Base-by-base conservation (phyloP, 2,888 invertebrate genomes). In the Beris chalybata region DNA sequence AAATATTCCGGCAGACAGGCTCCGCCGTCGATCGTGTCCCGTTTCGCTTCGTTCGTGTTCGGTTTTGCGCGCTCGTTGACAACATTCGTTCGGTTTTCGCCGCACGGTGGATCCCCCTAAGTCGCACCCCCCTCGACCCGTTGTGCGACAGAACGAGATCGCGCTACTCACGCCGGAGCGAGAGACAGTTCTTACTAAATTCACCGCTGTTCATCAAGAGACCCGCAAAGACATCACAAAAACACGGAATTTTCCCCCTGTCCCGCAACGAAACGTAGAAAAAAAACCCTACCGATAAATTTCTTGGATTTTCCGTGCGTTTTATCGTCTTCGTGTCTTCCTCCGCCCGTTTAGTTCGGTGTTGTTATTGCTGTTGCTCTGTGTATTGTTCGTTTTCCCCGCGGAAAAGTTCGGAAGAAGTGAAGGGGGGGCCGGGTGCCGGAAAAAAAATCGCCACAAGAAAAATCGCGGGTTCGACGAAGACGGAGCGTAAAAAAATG, bases 61-160 rank as follows among this genome's bases (percentile, higher is more conserved):
- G 12, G 32, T 15, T 61, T 32, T 15, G 61, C 32, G 48, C 59
- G 50, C 59, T 44, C 32, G 12, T 54, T 59, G 38, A 31, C 50
- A 32, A 48, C 38, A 7, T 47, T 48, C 50, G 48, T 48, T 13
- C 13, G 48, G 57, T 32, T 7, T 48, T 59, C 59, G 30, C 38
- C 13, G 48, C 50, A 43, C 38, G 38, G 38, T 38, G 43, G 9
- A 43, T 12, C 15, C 32, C 30, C 7, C 12, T n/a, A 13, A 32
- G 47, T 13, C 44, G 22, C 59, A 50, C 50, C 52, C 38, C 50
- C 15, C 43, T 32, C 13, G 15, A 2, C 4, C 9, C 6, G 12
- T 4, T 7, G 38, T 15, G 52, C 32, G 9, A 22, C 11, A 12
- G 58, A 50, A 30, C 11, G 43, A 50, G 61, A 61, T 38, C 38